Conservation (phyloP, 2,113 vertebrate species). For the Bos javanicus region DNA sequence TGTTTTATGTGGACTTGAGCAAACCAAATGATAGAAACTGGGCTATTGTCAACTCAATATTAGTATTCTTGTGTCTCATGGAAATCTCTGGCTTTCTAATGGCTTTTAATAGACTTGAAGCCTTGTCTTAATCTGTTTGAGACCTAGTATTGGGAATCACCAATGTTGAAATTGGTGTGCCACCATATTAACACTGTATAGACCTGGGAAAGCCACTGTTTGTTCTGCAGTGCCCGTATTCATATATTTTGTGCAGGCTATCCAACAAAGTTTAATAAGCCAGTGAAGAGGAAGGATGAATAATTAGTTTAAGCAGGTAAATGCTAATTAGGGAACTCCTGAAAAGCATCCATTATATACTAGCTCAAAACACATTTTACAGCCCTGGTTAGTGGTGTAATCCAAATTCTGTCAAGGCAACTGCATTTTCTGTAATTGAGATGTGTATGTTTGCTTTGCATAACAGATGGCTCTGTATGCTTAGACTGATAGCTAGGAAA, state of each 20-base stretch:
- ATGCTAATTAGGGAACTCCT: slow-evolving; percentile 88
- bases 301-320: slow-evolving; percentile 89
- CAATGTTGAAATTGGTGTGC: slow-evolving; percentile 48
- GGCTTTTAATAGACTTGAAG: slow-evolving; percentile 75
- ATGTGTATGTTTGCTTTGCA: slow-evolving; percentile 94
- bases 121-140: slow-evolving; percentile 75
- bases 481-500: slow-evolving; percentile 99
- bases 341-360: slow-evolving; percentile 86
- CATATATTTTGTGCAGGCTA: slow-evolving; percentile 76
- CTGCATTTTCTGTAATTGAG: slow-evolving; percentile 98
- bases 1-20: slow-evolving; percentile 59
- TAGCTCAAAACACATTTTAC: slow-evolving; percentile 87
- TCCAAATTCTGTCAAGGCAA: slow-evolving; percentile 92
- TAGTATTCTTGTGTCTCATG: slow-evolving; percentile 70
- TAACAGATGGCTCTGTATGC: slow-evolving; percentile 98
- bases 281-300: slow-evolving; percentile 82
- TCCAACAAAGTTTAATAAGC: slow-evolving; percentile 82
- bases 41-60: slow-evolving; percentile 54
- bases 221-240: slow-evolving; percentile 74
- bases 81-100: slow-evolving; percentile 72
- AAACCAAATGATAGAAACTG: slow-evolving; percentile 58
- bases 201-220: slow-evolving; percentile 67
- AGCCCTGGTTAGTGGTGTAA: slow-evolving; percentile 86
- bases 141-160: slow-evolving; percentile 60
- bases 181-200: slow-evolving; percentile 53